A percentile compares a stretch with the other conserved stretches of the same genome.
phyloP scores from a whole-genome alignment of 2,797 vertebrate genomes.

The Brachymystax lenok region DNA sequence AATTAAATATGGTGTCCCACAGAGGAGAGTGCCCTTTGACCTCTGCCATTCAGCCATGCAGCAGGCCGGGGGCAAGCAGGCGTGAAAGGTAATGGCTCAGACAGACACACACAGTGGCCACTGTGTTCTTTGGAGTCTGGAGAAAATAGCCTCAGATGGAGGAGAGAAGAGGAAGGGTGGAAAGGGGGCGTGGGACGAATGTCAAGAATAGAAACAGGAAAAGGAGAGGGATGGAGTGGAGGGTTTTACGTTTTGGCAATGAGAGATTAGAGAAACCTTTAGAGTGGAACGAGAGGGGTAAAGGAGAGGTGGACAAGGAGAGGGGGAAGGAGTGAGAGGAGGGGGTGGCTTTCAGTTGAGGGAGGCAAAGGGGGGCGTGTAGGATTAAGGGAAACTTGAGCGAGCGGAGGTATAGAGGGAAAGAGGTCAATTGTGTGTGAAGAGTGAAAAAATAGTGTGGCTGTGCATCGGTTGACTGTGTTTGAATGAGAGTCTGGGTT shows the following conservation, averaged over 20 bases:
- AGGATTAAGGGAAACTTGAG: neutral
- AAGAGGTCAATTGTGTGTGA: neutral
- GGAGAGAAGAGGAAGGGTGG: neutral
- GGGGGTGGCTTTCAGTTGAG: neutral
- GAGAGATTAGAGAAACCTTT: neutral
- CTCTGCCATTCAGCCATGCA: conserved; percentile 31
- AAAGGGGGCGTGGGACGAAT: neutral
- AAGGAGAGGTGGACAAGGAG: neutral
- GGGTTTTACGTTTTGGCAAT: neutral
- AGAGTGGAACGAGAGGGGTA: neutral
- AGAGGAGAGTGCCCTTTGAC: conserved; percentile 54
- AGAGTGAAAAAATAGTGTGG: neutral
- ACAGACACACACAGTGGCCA: conserved; percentile 3
- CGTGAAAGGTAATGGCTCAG: conserved; percentile 24
- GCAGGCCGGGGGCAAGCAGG: conserved; percentile 21
- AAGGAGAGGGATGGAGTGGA: neutral
- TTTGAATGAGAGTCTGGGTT: neutral
- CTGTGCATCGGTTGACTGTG: neutral
- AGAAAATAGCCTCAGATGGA: neutral
- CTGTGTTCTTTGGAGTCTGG: conserved; percentile 15
- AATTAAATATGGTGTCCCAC: conserved; percentile 66
- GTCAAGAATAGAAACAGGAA: neutral
- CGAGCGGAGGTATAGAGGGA: neutral
- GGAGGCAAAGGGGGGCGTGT: neutral
- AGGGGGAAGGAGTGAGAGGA: neutral